phyloP scores from a whole-genome alignment of 2,888 invertebrate species.

The Hypercompe scribonia region DNA sequence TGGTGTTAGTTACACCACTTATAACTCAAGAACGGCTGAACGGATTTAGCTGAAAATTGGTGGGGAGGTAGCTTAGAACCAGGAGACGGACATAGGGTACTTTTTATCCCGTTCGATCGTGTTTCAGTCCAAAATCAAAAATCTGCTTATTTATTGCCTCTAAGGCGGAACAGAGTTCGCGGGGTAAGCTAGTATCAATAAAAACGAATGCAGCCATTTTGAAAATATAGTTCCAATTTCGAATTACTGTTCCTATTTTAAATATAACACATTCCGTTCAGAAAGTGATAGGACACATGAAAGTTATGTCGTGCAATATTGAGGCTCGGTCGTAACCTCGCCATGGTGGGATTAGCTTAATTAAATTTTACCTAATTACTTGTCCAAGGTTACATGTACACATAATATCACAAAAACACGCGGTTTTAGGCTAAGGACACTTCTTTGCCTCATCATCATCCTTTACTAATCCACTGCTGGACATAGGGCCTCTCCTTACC shows the following conservation, averaged over 20 bases:
- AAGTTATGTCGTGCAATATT: constrained; percentile 45
- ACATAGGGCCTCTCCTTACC: constrained; percentile 33
- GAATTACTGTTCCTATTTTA: not conserved
- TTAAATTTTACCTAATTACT: constrained; percentile 51
- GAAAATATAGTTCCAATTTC: constrained; percentile 3
- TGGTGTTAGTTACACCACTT: too few species aligned
- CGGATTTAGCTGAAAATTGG: too few species aligned
- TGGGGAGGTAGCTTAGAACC: too few species aligned
- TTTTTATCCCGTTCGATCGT: too few species aligned
- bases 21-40: too few species aligned
- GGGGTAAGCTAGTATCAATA: too few species aligned
- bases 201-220: not conserved
- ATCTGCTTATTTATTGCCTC: too few species aligned
- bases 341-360: constrained; percentile 46
- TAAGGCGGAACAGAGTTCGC: too few species aligned
- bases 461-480: too few species aligned
- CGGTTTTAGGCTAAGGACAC: not conserved
- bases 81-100: too few species aligned
- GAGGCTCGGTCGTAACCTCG: constrained; percentile 40
- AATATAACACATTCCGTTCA: constrained; percentile 7
- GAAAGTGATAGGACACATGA: constrained; percentile 14
- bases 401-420: not conserved
- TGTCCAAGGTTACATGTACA: constrained; percentile 35
- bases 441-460: not conserved
- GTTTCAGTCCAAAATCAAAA: too few species aligned